These are phyloP conservation scores for Amblyteles armatorius DNA, from an alignment of 2,888 invertebrate genomes.

Conservation along the genomic window DNA sequence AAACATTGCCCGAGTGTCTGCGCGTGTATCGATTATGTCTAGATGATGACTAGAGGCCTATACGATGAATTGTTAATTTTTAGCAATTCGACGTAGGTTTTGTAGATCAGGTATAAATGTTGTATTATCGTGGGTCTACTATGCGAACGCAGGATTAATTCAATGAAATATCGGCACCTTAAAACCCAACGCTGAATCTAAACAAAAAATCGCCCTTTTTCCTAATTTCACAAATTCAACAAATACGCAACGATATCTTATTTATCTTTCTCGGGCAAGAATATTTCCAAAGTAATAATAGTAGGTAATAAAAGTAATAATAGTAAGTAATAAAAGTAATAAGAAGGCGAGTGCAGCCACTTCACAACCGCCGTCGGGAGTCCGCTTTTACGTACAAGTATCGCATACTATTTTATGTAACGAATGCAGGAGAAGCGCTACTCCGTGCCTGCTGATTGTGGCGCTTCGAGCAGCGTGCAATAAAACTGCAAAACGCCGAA, in stretches of 20 bases:
- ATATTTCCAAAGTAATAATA: slow-evolving; percentile 26
- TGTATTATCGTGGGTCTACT: neutral
- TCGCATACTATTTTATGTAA: too few relatives aligned
- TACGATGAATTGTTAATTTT: slow-evolving; percentile 40
- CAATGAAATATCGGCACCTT: slow-evolving; percentile 36
- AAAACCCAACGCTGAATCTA: slow-evolving; percentile 28
- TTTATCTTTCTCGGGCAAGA: slow-evolving; percentile 47
- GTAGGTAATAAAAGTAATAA: neutral
- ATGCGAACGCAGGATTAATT: slow-evolving; percentile 22
- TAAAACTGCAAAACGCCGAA: too few relatives aligned
- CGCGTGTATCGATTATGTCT: slow-evolving; percentile 19
- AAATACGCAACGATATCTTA: slow-evolving; percentile 44
- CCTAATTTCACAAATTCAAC: slow-evolving; percentile 54
- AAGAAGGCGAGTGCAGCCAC: too few relatives aligned
- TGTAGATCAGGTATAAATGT: slow-evolving; percentile 21
- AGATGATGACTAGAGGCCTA: slow-evolving; percentile 44
- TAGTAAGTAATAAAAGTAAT: too few relatives aligned
- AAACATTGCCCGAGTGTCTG: slow-evolving; percentile 33
- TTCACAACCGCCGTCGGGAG: too few relatives aligned
- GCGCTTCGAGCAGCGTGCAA: too few relatives aligned
- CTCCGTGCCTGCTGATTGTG: too few relatives aligned
- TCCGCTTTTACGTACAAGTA: too few relatives aligned
- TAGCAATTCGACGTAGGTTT: slow-evolving; percentile 56
- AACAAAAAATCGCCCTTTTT: slow-evolving; percentile 1
- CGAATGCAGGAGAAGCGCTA: too few relatives aligned